phyloP scores from a whole-genome alignment of 1,140 invertebrate species.

The Eufriesea mexicana region DNA sequence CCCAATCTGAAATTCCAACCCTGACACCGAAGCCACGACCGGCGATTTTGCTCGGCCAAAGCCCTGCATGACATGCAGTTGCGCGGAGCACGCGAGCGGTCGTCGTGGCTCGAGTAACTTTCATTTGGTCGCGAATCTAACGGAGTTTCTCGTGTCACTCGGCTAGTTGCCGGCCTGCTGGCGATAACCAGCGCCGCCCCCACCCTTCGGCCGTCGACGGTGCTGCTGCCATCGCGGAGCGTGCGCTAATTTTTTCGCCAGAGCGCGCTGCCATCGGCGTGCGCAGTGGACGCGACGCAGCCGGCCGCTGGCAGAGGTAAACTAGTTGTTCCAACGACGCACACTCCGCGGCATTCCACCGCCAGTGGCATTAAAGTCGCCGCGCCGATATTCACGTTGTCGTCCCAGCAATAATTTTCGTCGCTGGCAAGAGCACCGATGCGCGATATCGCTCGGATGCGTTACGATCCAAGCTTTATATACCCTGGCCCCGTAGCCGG shows the following conservation, averaged over 20 bases:
- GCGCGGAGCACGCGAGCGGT: not conserved
- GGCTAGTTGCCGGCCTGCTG: conserved; percentile 12
- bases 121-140: conserved; percentile 45
- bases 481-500: no score
- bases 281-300: not conserved
- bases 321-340: conserved; percentile 48
- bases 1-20: not conserved
- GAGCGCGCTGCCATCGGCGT: not conserved
- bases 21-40: not conserved
- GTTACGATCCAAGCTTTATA: conserved; percentile 24
- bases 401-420: conserved; percentile 35
- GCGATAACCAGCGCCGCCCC: not conserved
- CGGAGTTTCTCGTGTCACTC: conserved; percentile 51
- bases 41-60: not conserved
- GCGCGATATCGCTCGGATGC: conserved; percentile 30
- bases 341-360: conserved; percentile 31
- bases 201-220: not conserved
- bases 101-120: conserved; percentile 27
- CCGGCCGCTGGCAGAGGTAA: conserved; percentile 35
- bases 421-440: conserved; percentile 31
- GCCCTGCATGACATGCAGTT: no score
- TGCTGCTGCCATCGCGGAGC: conserved; percentile 12
- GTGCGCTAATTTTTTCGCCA: conserved; percentile 36
- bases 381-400: conserved; percentile 49
- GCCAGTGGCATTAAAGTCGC: conserved; percentile 42